Evolutionary conservation across 2,797 vertebrate species (phyloP).

Genomic region (Chrysocyon brachyurus): DNA sequence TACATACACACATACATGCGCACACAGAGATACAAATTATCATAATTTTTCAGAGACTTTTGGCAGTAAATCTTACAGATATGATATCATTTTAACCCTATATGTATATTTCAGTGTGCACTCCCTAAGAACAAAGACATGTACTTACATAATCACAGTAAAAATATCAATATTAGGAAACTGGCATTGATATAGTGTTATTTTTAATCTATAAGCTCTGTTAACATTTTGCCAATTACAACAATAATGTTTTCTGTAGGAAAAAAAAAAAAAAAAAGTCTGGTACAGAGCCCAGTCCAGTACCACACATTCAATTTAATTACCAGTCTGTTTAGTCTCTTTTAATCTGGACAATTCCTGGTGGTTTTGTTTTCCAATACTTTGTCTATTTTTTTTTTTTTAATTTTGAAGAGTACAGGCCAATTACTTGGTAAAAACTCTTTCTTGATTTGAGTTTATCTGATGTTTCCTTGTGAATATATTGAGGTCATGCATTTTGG

Average conservation of each 20-base stretch:
- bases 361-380: neutral
- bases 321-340: neutral
- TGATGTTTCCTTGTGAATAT: neutral
- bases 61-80: neutral
- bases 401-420: neutral
- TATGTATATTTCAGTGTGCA: neutral
- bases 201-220: neutral
- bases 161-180: conserved; percentile 7
- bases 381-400: neutral
- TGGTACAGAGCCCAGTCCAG: neutral
- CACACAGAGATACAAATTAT: neutral
- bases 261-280: neutral
- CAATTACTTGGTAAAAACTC: conserved; percentile 25
- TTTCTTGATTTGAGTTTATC: neutral
- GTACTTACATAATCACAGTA: neutral
- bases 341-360: neutral
- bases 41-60: neutral
- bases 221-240: neutral
- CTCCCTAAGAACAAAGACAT: conserved; percentile 32
- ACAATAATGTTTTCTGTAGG: neutral
- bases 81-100: neutral
- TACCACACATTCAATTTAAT: neutral
- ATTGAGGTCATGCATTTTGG: neutral
- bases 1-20: neutral
- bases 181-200: neutral